Conservation (phyloP, 2,797 vertebrate species). For the Echeneis naucrates region DNA sequence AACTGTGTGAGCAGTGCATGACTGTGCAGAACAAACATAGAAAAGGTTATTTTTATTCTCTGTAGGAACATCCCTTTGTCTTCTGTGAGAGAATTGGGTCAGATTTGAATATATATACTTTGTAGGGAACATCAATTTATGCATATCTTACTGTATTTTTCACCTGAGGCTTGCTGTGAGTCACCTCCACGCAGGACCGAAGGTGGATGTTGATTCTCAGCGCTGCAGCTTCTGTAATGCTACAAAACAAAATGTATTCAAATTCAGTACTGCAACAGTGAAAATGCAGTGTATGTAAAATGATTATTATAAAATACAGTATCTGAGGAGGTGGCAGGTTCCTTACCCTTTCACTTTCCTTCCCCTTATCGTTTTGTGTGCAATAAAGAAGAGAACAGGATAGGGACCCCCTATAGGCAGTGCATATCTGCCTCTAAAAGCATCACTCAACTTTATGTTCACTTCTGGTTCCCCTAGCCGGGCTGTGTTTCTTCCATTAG, state of each 20-base stretch:
- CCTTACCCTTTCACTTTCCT: constrained; percentile 60
- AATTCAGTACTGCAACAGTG: constrained; percentile 1
- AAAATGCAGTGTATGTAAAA: constrained; percentile 7
- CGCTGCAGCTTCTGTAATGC: neutral
- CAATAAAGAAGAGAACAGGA: constrained; percentile 59
- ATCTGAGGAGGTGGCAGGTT: constrained; percentile 27
- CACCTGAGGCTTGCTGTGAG: constrained; percentile 35
- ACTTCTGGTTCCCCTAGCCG: constrained; percentile 79
- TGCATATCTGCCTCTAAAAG: constrained; percentile 83
- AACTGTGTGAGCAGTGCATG: constrained; percentile 58
- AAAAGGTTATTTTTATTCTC: constrained; percentile 54
- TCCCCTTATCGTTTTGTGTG: constrained; percentile 58
- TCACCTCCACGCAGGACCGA: constrained; percentile 37
- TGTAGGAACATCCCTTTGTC: neutral
- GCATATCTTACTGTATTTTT: constrained; percentile 34
- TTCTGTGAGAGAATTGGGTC: constrained; percentile 13
- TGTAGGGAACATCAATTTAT: constrained; percentile 3
- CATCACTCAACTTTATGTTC: constrained; percentile 86
- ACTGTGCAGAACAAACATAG: constrained; percentile 55
- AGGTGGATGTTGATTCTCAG: constrained; percentile 19
- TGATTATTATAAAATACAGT: constrained; percentile 21
- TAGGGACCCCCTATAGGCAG: constrained; percentile 75
- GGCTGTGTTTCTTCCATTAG: constrained; percentile 85
- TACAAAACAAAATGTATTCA: constrained; percentile 10
- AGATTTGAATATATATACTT: constrained; percentile 38